Conservation (phyloP, 2,888 invertebrate genomes). For the Allygus modestus region DNA sequence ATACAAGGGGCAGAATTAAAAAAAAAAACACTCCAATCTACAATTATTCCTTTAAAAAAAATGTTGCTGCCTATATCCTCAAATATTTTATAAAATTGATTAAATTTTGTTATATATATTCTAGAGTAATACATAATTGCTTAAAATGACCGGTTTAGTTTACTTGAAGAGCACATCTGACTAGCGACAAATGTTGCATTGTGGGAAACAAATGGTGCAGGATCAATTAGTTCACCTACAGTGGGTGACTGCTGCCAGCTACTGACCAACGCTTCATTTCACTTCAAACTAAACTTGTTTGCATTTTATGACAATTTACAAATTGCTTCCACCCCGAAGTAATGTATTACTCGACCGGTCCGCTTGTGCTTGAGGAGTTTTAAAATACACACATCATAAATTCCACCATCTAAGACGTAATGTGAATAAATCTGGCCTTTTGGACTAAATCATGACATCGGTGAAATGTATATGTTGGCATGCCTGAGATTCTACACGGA, state of each 20-base stretch:
- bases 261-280: slow-evolving; percentile 47
- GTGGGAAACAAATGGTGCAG: slow-evolving; percentile 49
- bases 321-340: slow-evolving; percentile 41
- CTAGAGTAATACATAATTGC: no score
- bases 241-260: slow-evolving; percentile 12
- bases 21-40: no score
- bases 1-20: no score
- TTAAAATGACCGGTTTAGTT: background rate
- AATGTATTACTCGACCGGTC: background rate
- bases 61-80: no score
- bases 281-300: slow-evolving; percentile 51
- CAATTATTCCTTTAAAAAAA: no score
- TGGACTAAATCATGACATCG: slow-evolving; percentile 49
- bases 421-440: slow-evolving; percentile 24
- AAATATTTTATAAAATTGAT: no score
- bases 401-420: background rate
- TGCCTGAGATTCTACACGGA: background rate
- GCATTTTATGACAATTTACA: slow-evolving; percentile 59
- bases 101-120: no score
- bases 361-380: background rate
- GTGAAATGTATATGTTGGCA: slow-evolving; percentile 51
- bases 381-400: slow-evolving; percentile 47
- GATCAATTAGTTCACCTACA: slow-evolving; percentile 44
- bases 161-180: background rate
- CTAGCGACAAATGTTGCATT: slow-evolving; percentile 32